A percentile compares a stretch with the other conserved stretches of the same genome.
phyloP scores from a whole-genome alignment of 2,797 vertebrate genomes.

The Tolypeutes matacus region DNA sequence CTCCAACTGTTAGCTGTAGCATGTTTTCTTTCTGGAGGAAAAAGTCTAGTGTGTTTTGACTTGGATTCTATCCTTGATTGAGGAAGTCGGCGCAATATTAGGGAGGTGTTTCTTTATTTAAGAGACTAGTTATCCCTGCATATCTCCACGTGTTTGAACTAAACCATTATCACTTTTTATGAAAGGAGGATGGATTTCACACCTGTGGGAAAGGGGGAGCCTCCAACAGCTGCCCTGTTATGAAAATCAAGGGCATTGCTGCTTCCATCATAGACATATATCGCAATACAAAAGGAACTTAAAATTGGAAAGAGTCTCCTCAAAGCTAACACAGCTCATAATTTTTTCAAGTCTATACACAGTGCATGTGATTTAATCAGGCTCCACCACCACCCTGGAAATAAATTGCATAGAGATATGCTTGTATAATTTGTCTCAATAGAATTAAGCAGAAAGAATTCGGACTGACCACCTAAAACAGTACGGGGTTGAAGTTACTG shows the following conservation, averaged over 20 bases:
- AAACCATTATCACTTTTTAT: background rate
- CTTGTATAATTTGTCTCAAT: background rate
- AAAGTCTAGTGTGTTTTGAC: background rate
- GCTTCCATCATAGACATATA: background rate
- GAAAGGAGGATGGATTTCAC: conserved; percentile 13
- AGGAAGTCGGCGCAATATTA: background rate
- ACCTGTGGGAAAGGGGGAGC: background rate
- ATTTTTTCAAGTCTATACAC: background rate
- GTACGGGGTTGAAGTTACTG: background rate
- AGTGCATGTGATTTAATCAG: background rate
- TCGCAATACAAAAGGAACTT: background rate
- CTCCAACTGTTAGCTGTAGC: background rate
- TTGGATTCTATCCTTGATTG: background rate
- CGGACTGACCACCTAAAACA: background rate
- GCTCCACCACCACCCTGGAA: background rate
- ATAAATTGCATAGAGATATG: background rate
- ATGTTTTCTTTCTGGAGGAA: background rate
- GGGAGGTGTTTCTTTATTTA: background rate
- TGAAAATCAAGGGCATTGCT: background rate
- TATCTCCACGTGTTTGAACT: background rate
- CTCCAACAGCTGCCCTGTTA: background rate
- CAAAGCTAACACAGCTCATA: background rate
- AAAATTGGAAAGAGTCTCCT: background rate
- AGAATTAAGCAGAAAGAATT: background rate
- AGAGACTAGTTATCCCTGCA: background rate